A percentile compares a stretch with the other conserved stretches of the same genome.
These are phyloP conservation scores for Corythoichthys intestinalis DNA, from an alignment of 2,113 vertebrate genomes.

Conservation along the genomic window DNA sequence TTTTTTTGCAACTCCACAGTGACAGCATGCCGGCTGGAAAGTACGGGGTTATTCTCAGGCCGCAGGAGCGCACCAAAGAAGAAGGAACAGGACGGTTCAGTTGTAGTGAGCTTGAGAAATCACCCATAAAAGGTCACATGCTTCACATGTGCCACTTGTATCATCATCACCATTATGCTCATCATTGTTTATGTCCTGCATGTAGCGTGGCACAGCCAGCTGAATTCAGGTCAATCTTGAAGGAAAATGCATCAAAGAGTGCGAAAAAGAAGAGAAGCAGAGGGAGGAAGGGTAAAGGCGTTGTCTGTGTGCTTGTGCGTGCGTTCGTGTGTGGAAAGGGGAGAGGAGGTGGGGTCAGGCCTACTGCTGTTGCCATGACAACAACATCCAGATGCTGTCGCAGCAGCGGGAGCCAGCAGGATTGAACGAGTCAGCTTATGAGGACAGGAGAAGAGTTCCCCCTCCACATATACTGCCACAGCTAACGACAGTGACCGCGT, in stretches of 20 bases:
- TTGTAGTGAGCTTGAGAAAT: background rate
- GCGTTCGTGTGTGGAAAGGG: conserved; percentile 9
- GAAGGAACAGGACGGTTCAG: conserved; percentile 3
- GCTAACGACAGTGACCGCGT: conserved; percentile 45
- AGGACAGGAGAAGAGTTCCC: conserved; percentile 24
- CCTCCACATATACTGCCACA: conserved; percentile 22
- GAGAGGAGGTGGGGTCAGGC: conserved; percentile 53
- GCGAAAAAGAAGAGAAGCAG: conserved; percentile 40
- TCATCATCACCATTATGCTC: conserved; percentile 12
- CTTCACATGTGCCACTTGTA: conserved; percentile 28
- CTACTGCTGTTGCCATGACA: conserved; percentile 64
- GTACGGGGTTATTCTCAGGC: conserved; percentile 5
- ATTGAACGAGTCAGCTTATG: conserved; percentile 42
- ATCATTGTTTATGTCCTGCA: conserved; percentile 25
- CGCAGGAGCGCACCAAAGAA: background rate
- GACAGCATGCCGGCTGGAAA: conserved; percentile 23
- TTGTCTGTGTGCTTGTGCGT: conserved; percentile 37
- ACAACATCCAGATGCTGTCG: conserved; percentile 71
- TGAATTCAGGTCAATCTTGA: conserved; percentile 69
- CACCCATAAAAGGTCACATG: conserved; percentile 24
- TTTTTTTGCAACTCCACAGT: conserved; percentile 17
- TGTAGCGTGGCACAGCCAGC: conserved; percentile 21
- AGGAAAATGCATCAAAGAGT: conserved; percentile 51
- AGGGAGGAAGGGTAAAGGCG: conserved; percentile 31
- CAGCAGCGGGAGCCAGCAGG: conserved; percentile 60